Base-by-base conservation (phyloP, 2,888 invertebrate genomes). In the Megastigmus dorsalis region DNA sequence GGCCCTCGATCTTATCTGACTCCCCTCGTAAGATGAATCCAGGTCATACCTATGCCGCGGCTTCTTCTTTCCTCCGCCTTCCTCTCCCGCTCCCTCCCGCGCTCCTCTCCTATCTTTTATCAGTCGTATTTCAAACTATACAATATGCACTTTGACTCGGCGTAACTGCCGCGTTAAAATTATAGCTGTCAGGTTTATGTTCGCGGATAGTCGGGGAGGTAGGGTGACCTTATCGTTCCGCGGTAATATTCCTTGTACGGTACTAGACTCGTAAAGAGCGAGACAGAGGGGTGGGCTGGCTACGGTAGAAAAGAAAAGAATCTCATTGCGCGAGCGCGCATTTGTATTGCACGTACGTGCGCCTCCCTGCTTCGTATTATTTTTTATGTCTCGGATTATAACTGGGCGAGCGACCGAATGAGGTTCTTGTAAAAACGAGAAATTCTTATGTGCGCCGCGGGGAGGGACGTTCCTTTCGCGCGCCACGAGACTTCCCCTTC, bases 101-200 rank as follows among this genome's bases (percentile, higher is more conserved):
- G 18, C 45, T 45, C 30, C 41, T 48, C 9, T 6, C 33, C 23
- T 68, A 74, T 69, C 63, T 59, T 30, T 66, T 48, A 75, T 70
- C 75, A 70, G 66, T 55, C 75, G 60, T 75, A 75, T 66, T 66
- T 75, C 66, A 75, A 66, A 54, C 48, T 30, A 66, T 55, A 70
- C 66, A 75, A 66, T 75, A 74, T 74, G 74, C 62, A 70, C 66
- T 75, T 75, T 50, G 59, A 70, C 70, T 74, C 28, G 52, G 62
- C 63, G 38, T 30, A 67, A 38, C 69, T 63, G 69, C 63, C 50
- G 23, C 45, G 52, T 70, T 59, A 65, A 66, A 74, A 70, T 70
- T 70, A 74, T 59, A 38, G 65, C 65, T 43, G 69, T 59, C 63
- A 48, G 62, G 48, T 54, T 67, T 71, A 71, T 50, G 41, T 48